Percentiles rank a stretch among this genome's conserved stretches.
These are phyloP conservation scores for Protonibea diacanthus DNA, from an alignment of 2,797 vertebrate genomes.

Conservation along the genomic window DNA sequence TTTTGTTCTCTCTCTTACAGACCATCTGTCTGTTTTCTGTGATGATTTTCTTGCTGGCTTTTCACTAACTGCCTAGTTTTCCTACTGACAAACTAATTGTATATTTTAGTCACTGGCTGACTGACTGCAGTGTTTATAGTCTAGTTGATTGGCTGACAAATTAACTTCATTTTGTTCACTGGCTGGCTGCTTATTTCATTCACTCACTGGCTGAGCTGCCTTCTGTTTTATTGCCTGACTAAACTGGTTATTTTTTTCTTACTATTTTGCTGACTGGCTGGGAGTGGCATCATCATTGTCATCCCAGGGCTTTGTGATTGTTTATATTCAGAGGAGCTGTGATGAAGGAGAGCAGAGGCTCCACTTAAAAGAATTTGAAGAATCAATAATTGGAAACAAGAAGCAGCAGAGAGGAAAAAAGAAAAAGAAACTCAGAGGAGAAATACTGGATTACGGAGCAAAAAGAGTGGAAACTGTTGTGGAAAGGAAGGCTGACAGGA, in stretches of 20 bases:
- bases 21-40: neutral
- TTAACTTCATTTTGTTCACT: conserved; percentile 9
- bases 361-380: neutral
- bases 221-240: conserved; percentile 7
- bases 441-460: conserved; percentile 34
- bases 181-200: conserved; percentile 6
- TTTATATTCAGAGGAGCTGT: conserved; percentile 11
- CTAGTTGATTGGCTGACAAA: conserved; percentile 37
- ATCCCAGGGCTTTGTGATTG: conserved; percentile 67
- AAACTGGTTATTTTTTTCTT: conserved; percentile 8
- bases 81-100: neutral
- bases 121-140: neutral
- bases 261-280: conserved; percentile 43
- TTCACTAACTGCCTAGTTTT: neutral
- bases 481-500: conserved; percentile 31
- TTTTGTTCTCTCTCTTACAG: conserved; percentile 3
- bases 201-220: neutral
- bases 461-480: conserved; percentile 10
- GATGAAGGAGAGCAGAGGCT: conserved; percentile 7
- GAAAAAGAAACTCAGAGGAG: neutral
- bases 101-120: conserved; percentile 37
- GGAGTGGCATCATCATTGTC: conserved; percentile 73
- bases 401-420: neutral
- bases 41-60: neutral
- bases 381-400: neutral